Evolutionary conservation across 2,113 vertebrate species (phyloP).

Genomic region (Atherinomorus stipes): DNA sequence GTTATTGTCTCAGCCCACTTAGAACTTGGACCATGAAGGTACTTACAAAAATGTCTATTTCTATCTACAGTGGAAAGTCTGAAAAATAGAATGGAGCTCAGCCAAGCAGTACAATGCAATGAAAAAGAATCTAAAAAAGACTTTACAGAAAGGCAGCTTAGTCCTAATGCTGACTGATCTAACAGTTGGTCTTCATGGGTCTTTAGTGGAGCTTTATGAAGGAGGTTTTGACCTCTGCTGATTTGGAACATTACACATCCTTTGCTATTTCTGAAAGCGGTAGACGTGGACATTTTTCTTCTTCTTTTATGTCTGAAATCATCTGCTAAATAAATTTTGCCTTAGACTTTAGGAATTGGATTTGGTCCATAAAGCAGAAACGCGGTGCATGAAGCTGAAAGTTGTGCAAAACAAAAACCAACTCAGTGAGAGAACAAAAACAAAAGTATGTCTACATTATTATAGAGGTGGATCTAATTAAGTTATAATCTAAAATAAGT

Average conservation of each 20-base stretch:
- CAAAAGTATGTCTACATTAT: not conserved
- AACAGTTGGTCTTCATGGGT: constrained; percentile 56
- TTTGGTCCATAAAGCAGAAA: constrained; percentile 11
- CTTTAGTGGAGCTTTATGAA: constrained; percentile 54
- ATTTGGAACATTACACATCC: constrained; percentile 66
- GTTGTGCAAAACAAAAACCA: constrained; percentile 2
- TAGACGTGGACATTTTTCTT: constrained; percentile 34
- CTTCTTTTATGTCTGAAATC: constrained; percentile 10
- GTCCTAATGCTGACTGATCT: constrained; percentile 48
- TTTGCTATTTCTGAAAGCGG: constrained; percentile 33
- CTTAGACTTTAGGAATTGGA: constrained; percentile 25
- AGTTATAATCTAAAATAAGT: constrained; percentile 18
- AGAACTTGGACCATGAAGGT: not conserved
- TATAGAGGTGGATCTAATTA: constrained; percentile 11
- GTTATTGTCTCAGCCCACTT: not conserved
- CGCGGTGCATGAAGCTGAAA: constrained; percentile 4
- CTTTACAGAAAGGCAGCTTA: constrained; percentile 6
- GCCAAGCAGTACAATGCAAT: not conserved
- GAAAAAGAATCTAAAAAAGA: not conserved
- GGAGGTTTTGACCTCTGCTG: constrained; percentile 54
- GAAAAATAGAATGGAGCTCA: not conserved
- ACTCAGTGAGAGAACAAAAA: constrained; percentile 16
- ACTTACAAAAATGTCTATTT: not conserved
- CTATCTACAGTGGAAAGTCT: not conserved
- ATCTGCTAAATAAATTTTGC: constrained; percentile 56